These are phyloP conservation scores for Mechanitis mazaeus DNA, from an alignment of 2,888 invertebrate genomes.

Conservation along the genomic window DNA sequence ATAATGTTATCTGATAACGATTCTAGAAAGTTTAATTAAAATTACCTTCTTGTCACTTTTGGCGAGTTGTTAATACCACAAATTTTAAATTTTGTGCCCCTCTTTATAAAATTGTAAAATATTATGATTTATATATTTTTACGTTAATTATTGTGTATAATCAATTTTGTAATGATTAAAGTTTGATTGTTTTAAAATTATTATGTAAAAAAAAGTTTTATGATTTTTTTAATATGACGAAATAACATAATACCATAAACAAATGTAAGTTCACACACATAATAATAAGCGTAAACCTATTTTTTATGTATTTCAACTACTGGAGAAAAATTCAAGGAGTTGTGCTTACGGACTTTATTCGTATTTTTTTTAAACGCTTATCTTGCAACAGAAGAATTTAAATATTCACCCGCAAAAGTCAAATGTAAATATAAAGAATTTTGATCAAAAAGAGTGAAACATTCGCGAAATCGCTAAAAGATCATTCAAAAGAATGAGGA, in stretches of 20 bases:
- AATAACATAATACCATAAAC: no score
- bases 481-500: constrained; percentile 68
- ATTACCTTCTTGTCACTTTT: constrained; percentile 59
- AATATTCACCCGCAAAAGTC: constrained; percentile 33
- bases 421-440: constrained; percentile 59
- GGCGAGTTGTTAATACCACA: constrained; percentile 62
- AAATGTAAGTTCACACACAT: background rate
- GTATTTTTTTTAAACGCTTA: constrained; percentile 53
- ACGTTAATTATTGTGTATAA: no score
- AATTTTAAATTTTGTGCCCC: constrained; percentile 62
- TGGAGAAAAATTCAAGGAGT: background rate
- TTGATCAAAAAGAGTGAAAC: constrained; percentile 70
- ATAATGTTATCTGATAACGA: constrained; percentile 76
- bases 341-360: constrained; percentile 3
- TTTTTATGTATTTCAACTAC: background rate
- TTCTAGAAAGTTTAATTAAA: constrained; percentile 73
- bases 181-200: no score
- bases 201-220: no score
- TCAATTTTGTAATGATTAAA: no score
- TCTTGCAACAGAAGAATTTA: constrained; percentile 62
- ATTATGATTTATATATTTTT: background rate
- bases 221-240: no score
- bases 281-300: background rate
- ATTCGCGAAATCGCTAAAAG: constrained; percentile 69
- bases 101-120: constrained; percentile 33